These are phyloP conservation scores for Drosophila macrospina DNA, from an alignment of 2,888 invertebrate genomes.

Conservation along the genomic window DNA sequence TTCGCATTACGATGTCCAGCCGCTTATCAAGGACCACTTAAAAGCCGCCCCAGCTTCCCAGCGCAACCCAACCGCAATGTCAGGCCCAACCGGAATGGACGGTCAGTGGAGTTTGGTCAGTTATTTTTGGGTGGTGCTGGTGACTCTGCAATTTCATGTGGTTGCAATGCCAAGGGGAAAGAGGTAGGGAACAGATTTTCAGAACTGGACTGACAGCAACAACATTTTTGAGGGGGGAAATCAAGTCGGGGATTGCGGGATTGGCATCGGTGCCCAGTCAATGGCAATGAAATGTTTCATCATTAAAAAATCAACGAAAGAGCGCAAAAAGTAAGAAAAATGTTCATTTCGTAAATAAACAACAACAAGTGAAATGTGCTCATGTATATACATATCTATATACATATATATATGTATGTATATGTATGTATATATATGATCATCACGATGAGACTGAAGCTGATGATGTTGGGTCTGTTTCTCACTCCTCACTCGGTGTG, in stretches of 20 bases:
- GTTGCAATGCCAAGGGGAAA: not conserved
- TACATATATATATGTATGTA: constrained; percentile 59
- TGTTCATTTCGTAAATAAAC: constrained; percentile 48
- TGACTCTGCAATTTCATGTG: constrained; percentile 39
- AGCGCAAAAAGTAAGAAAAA: constrained; percentile 31
- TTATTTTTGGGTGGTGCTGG: constrained; percentile 53
- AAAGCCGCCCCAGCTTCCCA: constrained; percentile 56
- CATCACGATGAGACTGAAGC: constrained; percentile 28
- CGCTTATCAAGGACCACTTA: constrained; percentile 78
- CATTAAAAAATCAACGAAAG: constrained; percentile 49
- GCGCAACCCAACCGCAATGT: not conserved
- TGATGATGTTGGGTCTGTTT: constrained; percentile 14
- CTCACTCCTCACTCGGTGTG: not conserved
- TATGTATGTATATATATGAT: constrained; percentile 55
- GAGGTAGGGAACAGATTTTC: constrained; percentile 19
- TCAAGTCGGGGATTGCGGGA: constrained; percentile 11
- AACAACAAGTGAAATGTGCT: constrained; percentile 64
- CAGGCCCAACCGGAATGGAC: constrained; percentile 1
- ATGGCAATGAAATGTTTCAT: constrained; percentile 61
- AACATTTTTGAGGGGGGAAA: constrained; percentile 22
- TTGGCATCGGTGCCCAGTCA: constrained; percentile 28
- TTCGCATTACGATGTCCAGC: constrained; percentile 45
- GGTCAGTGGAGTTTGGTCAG: constrained; percentile 18
- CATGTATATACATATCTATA: constrained; percentile 51
- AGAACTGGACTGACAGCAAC: constrained; percentile 24